Evolutionary conservation across 1,140 invertebrate species (phyloP), one percentile per base, ranked within the genome.

Genomic region (Papilio xuthus): DNA sequence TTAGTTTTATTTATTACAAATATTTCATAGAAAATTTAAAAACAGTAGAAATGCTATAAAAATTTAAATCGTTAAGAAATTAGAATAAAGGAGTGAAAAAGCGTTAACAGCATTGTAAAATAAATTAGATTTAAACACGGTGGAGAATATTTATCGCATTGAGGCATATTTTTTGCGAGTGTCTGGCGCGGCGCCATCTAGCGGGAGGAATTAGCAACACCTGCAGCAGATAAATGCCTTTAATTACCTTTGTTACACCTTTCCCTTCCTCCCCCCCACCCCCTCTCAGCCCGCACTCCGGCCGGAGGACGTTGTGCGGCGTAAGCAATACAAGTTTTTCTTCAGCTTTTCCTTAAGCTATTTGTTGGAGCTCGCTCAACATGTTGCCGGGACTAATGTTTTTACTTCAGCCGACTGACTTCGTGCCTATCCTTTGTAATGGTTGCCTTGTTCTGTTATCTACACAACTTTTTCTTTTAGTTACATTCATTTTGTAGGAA

Each of bases 121-220:
- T 42, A 23, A 73, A 50, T 44, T 73, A 42, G 0, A 73, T 47
- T 73, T 50, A 73, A 73, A 73, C 42, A 15, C 71, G 0, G n/a
- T 20, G 4, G 13, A 42, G 20, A 73, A 23, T 73, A 20, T 79
- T 79, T 75, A 75, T 75, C 72, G 47, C 72, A 60, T 42, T 60
- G 63, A 44, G 56, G n/a, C 44, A 42, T 56, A 75, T 79, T 79
- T 81, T 84, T 80, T 79, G 72, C 75, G 23, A 63, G 44, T 77
- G 74, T 74, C 74, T 81, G 82, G 81, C 76, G 78, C 82, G 42
- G 79, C 80, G 82, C 85, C 82, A 83, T 80, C 80, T 84, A 81
- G 82, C 81, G 23, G 69, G 71, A 70, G 73, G 82, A 84, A 86
- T 86, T 84, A 86, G 82, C 85, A 82, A 81, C 85, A 86, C 83